These are phyloP conservation scores for Holothuria glaberrima DNA, from an alignment of 35 echinoderm and acorn worm genomes.

Conservation along the genomic window DNA sequence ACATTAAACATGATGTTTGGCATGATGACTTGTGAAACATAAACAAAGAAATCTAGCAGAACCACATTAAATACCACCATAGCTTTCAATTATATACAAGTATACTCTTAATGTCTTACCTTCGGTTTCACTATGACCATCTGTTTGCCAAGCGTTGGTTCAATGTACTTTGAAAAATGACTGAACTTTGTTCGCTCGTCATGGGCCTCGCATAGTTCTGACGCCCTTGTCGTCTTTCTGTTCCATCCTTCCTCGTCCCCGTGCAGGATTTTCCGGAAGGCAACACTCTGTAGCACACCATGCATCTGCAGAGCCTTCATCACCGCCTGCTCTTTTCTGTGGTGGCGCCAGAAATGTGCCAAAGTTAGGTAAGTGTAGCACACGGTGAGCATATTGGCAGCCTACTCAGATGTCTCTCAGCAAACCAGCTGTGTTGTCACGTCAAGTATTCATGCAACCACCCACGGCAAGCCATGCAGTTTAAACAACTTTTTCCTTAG, in stretches of 20 bases:
- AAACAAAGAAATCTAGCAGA: too few species aligned
- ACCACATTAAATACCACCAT: too few species aligned
- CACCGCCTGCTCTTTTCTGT: slow-evolving; percentile 61
- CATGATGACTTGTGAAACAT: too few species aligned
- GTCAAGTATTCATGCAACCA: background rate
- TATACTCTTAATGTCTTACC: background rate
- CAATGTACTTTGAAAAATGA: slow-evolving; percentile 44
- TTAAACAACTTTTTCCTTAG: slow-evolving; percentile 1
- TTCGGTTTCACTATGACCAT: slow-evolving; percentile 59
- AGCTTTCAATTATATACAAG: too few species aligned
- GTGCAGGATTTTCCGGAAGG: slow-evolving; percentile 44
- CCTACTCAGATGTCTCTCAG: slow-evolving; percentile 5
- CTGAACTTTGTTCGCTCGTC: slow-evolving; percentile 21
- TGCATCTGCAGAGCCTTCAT: slow-evolving; percentile 50
- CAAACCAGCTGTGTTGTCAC: background rate
- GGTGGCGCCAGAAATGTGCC: slow-evolving; percentile 42
- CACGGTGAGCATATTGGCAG: slow-evolving; percentile 44
- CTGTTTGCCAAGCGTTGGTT: slow-evolving; percentile 29
- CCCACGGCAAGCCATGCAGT: slow-evolving; percentile 38
- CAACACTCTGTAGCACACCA: slow-evolving; percentile 19
- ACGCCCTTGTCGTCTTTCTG: slow-evolving; percentile 28
- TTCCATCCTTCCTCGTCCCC: slow-evolving; percentile 43
- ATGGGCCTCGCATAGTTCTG: slow-evolving; percentile 46
- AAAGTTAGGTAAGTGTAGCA: slow-evolving; percentile 57
- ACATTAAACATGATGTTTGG: too few species aligned